These are phyloP conservation scores for Gila orcuttii DNA, from an alignment of 2,113 vertebrate genomes.

Conservation along the genomic window DNA sequence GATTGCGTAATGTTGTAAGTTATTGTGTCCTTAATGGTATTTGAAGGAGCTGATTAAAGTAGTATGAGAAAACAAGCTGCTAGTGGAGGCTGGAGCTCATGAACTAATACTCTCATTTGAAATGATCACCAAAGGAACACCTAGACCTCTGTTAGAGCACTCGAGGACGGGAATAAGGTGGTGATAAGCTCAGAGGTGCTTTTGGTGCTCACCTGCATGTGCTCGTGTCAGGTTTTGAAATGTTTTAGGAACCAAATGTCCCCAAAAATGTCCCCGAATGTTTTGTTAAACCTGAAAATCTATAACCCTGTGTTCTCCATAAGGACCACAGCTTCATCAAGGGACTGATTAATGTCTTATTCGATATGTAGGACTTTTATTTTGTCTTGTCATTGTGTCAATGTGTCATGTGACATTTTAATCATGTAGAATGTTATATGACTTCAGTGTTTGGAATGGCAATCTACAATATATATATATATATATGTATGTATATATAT, in stretches of 20 bases:
- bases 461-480: not conserved
- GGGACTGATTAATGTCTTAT: not conserved
- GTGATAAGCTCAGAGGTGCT: slow-evolving; percentile 19
- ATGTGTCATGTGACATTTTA: not conserved
- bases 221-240: not conserved
- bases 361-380: not conserved
- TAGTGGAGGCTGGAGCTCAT: slow-evolving; percentile 46
- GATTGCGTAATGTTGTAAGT: not conserved
- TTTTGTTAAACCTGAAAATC: not conserved
- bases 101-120: slow-evolving; percentile 40
- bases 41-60: slow-evolving; percentile 1
- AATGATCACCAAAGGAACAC: slow-evolving; percentile 29
- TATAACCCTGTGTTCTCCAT: not conserved
- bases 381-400: slow-evolving; percentile 12
- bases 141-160: slow-evolving; percentile 32
- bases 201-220: slow-evolving; percentile 13
- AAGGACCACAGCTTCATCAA: not conserved
- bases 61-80: slow-evolving; percentile 24
- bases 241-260: not conserved
- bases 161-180: slow-evolving; percentile 38
- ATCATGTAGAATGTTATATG: not conserved
- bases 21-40: slow-evolving; percentile 39
- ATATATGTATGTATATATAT: not conserved
- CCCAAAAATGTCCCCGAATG: not conserved
- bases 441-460: not conserved